Evolutionary conservation across 2,797 vertebrate genomes (phyloP).

Genomic region (Novumbra hubbsi): DNA sequence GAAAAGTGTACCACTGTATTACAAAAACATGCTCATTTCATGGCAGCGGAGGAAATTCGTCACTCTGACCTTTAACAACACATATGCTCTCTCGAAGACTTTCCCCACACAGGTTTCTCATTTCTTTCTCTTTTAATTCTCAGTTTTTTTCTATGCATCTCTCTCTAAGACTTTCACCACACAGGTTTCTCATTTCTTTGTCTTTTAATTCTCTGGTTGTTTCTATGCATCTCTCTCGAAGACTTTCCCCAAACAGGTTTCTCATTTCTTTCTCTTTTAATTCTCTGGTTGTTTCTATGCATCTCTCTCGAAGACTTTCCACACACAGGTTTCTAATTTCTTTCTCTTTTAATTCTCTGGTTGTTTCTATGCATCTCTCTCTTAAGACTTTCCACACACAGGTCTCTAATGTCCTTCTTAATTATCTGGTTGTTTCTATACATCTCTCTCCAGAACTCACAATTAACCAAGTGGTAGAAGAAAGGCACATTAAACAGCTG

Average conservation of each 20-base stretch:
- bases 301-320: background rate
- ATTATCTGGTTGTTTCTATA: background rate
- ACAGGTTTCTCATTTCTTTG: background rate
- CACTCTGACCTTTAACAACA: background rate
- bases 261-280: background rate
- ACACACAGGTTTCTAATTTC: background rate
- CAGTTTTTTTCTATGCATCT: background rate
- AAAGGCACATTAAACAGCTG: background rate
- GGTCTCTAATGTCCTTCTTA: background rate
- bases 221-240: background rate
- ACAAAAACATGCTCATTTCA: conserved; percentile 1
- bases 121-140: background rate
- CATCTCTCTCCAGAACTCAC: background rate
- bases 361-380: background rate
- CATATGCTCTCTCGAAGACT: background rate
- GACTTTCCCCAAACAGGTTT: background rate
- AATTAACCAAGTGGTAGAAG: conserved; percentile 45
- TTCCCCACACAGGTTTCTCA: background rate
- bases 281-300: background rate
- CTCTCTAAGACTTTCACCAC: background rate
- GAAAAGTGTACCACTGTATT: background rate
- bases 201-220: background rate
- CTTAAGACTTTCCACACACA: background rate
- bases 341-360: background rate
- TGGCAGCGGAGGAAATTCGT: background rate